Conservation (phyloP, 35 echinoderm and acorn worm species). For the Ophiothrix spiculata region DNA sequence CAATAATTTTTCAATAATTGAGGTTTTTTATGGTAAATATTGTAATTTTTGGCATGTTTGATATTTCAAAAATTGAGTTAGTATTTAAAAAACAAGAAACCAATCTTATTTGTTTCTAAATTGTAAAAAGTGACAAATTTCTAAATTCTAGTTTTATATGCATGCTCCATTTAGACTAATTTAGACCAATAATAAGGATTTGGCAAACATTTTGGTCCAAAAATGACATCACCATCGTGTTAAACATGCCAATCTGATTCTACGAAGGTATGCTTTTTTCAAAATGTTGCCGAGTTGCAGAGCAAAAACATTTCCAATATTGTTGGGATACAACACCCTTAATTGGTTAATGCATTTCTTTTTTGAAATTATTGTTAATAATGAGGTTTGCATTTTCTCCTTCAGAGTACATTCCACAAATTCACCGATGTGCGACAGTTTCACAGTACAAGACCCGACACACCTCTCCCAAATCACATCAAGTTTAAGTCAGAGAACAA, state of each 20-base stretch:
- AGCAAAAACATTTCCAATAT: neutral
- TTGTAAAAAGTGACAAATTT: no score
- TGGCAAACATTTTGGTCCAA: no score
- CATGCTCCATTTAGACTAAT: no score
- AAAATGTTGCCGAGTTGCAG: neutral
- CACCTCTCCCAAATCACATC: neutral
- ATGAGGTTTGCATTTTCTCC: neutral
- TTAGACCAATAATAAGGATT: no score
- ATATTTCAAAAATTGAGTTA: no score
- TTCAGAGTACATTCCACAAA: constrained; percentile 25
- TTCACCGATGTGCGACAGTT: constrained; percentile 14
- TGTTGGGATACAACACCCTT: neutral
- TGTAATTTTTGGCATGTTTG: no score
- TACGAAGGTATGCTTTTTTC: neutral
- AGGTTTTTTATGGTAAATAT: no score
- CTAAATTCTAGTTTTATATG: no score
- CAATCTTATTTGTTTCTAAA: no score
- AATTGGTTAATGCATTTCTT: neutral
- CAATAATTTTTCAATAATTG: no score
- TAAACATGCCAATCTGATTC: neutral
- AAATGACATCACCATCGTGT: no score
- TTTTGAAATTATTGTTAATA: neutral
- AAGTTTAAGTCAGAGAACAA: constrained; percentile 44
- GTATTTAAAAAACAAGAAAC: no score
- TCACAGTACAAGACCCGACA: neutral